These are phyloP conservation scores for Pterostichus niger DNA, from an alignment of 2,888 invertebrate species.

Conservation along the genomic window DNA sequence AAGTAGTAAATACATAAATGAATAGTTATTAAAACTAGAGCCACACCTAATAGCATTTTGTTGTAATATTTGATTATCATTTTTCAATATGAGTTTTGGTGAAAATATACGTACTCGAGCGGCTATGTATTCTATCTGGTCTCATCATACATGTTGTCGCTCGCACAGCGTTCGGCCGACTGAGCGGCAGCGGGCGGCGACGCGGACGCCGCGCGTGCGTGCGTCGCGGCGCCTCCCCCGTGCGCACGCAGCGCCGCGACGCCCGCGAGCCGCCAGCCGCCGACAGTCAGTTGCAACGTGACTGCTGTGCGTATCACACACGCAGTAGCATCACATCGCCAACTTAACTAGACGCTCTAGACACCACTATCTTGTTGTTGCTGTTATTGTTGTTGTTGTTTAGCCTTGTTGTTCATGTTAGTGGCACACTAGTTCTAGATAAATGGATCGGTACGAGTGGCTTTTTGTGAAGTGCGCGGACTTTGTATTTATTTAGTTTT, in stretches of 20 bases:
- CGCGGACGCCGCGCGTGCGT: conserved; percentile 49
- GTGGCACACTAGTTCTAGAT: conserved; percentile 18
- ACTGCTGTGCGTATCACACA: conserved; percentile 72
- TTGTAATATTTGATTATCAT: too few relatives aligned
- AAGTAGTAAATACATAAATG: too few relatives aligned
- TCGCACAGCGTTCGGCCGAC: background rate
- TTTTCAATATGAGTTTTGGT: too few relatives aligned
- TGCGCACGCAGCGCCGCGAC: conserved; percentile 35
- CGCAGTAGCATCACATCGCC: conserved; percentile 70
- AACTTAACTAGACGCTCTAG: background rate
- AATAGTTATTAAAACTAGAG: too few relatives aligned
- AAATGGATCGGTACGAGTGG: conserved; percentile 1
- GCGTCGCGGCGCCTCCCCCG: conserved; percentile 24
- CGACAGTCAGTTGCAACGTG: conserved; percentile 74
- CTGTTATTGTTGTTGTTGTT: conserved; percentile 29
- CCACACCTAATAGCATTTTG: too few relatives aligned
- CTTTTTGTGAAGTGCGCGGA: conserved; percentile 26
- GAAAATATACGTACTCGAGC: background rate
- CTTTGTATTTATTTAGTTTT: background rate
- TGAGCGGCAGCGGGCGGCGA: conserved; percentile 33
- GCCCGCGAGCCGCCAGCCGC: conserved; percentile 62
- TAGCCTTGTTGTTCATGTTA: background rate
- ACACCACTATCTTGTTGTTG: background rate
- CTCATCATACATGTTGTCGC: background rate
- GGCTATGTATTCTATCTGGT: background rate